Base-by-base conservation (phyloP, 2,113 vertebrate species). In the Blennius ocellaris region DNA sequence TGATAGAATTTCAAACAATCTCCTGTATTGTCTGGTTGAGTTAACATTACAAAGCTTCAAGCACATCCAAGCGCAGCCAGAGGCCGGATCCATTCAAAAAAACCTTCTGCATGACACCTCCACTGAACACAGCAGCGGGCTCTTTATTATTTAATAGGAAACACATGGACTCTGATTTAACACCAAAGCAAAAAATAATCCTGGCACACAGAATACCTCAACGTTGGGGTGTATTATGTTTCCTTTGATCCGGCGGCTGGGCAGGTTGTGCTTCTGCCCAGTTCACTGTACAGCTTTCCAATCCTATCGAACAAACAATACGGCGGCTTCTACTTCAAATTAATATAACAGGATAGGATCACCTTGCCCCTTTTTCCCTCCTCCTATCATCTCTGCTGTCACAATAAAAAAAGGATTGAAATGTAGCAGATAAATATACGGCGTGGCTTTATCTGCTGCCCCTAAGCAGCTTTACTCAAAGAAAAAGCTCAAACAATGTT, bases 391-490 rank as follows among this genome's bases (percentile, higher is more conserved):
- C 64, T 73, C 65, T 5, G 41, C 81, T 73, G 86, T 79, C 82
- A 83, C 69, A 45, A 77, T 69, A 79, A 77, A 87, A 77, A 87
- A 82, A 86, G 83, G 84, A 89, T 87, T 90, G 83, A 89, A 89
- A 90, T 58, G 64, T 65, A 76, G 78, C 78, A 76, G 85, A 90
- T 88, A 87, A 87, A 86, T 87, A 84, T 73, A 81, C 67, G 53
- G 61, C 77, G 40, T 71, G 70, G 87, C 69, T 83, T 92, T 89
- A 89, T 89, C 87, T 72, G 82, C 68, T 74, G 82, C 78, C 87
- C 80, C 74, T 83, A 89, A 92, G 85, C 87, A 82, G 89, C 88
- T 94, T 93, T 92, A 72, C 85, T 87, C 76, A 56, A 81, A 85
- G 21, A 67, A 61, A 74, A 83, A 80, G 84, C 86, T 82, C 53